Evolutionary conservation across 2,113 vertebrate genomes (phyloP).

Genomic region (Nicator chloris): DNA sequence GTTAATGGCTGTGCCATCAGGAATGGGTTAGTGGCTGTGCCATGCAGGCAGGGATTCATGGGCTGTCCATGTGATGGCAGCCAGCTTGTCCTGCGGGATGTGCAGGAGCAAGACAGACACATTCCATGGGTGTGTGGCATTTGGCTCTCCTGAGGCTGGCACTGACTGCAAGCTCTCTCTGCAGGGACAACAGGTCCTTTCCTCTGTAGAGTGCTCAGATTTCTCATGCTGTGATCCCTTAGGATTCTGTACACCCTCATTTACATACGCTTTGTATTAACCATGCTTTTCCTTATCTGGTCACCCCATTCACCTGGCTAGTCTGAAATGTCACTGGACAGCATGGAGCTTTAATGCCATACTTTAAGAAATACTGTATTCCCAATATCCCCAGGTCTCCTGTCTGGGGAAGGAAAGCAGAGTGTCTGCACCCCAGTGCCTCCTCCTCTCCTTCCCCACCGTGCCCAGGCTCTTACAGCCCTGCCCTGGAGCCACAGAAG

Average conservation of each 20-base stretch:
- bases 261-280: neutral
- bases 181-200: neutral
- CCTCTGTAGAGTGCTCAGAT: neutral
- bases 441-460: neutral
- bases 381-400: neutral
- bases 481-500: neutral
- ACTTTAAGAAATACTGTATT: neutral
- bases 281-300: neutral
- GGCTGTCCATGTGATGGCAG: neutral
- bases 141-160: neutral
- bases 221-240: neutral
- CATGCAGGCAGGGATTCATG: neutral
- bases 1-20: neutral
- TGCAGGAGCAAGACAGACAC: neutral
- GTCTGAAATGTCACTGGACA: neutral
- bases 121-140: neutral
- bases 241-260: neutral
- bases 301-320: neutral
- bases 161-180: neutral
- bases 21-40: neutral
- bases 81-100: neutral
- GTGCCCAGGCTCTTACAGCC: neutral
- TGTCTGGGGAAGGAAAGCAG: neutral
- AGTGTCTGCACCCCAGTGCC: too few relatives aligned
- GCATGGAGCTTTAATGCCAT: neutral